Evolutionary conservation across 2,888 invertebrate genomes (phyloP), one percentile per base, ranked within the genome.

Genomic region (Harpagoxenus sublaevis): DNA sequence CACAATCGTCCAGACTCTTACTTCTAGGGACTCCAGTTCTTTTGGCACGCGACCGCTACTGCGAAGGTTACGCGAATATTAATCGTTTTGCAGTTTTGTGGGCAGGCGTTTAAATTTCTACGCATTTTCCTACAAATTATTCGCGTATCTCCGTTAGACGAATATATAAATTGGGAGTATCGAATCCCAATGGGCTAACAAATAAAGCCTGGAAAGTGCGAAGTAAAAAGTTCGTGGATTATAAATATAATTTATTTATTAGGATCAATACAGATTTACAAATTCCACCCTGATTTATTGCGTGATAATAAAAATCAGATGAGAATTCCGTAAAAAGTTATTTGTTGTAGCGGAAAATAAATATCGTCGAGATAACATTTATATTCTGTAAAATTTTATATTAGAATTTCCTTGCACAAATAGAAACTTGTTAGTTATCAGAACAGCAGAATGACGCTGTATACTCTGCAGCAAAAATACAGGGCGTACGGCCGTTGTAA

Each of bases 401-500:
- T 48, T 48, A 78, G 35, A 78, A 35, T 78, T 78, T 68, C n/a
- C 39, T 68, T 28, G 23, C 31, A 15, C 45, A 78, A 78, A 78
- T 42, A 68, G 78, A 31, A 68, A 78, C 66, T 57, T 51, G 51
- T 63, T 78, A 45, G 42, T 45, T 48, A 39, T 28, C 18, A 28
- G 79, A 70, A 45, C 57, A 42, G 6, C 65, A 10, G 45, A 71
- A 60, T 35, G 79, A 71, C 23, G 73, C 48, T 39, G 48, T 48
- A 45, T 39, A 28, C 39, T 35, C 31, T 6, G 70, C 57, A 57
- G 48, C 48, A 62, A 73, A 81, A 81, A 73, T 48, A 48, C 28
- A 18, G 65, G 48, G 6, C 55, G 42, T 15, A 42, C 23, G 10
- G 10, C 23, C 55, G 48, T n/a, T 66, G 53, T 71, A 81, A 81